These are phyloP conservation scores for Acleris cristana DNA, from an alignment of 2,888 invertebrate genomes.

Conservation along the genomic window DNA sequence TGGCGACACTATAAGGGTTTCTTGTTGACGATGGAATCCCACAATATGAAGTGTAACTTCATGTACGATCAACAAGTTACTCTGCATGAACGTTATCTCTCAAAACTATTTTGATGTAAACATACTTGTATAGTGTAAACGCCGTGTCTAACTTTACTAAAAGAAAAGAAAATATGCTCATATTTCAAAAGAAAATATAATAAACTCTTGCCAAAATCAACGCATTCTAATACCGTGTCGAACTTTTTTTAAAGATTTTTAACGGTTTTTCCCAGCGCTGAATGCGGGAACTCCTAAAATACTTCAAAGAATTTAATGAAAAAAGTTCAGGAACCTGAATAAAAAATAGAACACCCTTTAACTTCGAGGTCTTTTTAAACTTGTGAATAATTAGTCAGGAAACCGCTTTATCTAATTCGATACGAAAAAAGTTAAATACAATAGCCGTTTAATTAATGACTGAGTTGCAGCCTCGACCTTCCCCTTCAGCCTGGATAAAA, in stretches of 20 bases:
- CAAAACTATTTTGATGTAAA: too few species aligned
- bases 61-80: too few species aligned
- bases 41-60: too few species aligned
- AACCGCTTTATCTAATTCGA: slow-evolving; percentile 47
- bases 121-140: too few species aligned
- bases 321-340: slow-evolving; percentile 67
- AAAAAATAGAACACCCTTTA: slow-evolving; percentile 68
- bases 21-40: too few species aligned
- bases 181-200: too few species aligned
- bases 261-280: slow-evolving; percentile 50
- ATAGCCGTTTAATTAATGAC: background rate
- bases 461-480: too few species aligned
- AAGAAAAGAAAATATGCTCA: too few species aligned
- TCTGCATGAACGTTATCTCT: too few species aligned
- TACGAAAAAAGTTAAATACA: slow-evolving; percentile 18
- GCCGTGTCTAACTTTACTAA: too few species aligned
- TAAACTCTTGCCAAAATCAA: background rate
- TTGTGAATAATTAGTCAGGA: slow-evolving; percentile 60
- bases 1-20: too few species aligned
- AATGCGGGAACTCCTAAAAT: slow-evolving; percentile 64
- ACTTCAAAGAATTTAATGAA: slow-evolving; percentile 70
- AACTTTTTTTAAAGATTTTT: slow-evolving; percentile 48
- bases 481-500: too few species aligned
- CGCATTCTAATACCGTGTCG: slow-evolving; percentile 36
- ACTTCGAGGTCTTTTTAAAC: slow-evolving; percentile 58